These are phyloP conservation scores for Pogonus chalceus DNA, from an alignment of 1,140 invertebrate genomes.

Conservation along the genomic window DNA sequence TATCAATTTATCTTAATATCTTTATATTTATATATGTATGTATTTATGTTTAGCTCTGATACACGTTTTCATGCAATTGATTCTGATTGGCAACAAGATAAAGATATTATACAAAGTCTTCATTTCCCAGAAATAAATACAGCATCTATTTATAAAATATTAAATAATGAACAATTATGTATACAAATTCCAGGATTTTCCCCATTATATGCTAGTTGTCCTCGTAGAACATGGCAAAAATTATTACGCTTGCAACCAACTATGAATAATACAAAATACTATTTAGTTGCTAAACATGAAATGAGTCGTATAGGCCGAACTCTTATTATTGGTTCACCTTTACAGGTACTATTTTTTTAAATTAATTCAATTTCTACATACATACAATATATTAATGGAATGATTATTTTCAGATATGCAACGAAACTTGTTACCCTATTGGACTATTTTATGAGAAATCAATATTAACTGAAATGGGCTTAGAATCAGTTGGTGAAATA, in stretches of 20 bases:
- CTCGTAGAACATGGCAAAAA: constrained; percentile 55
- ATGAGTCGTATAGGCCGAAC: constrained; percentile 27
- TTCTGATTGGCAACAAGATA: background rate
- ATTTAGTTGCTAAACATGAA: constrained; percentile 26
- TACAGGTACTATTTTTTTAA: constrained; percentile 46
- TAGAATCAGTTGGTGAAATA: constrained; percentile 51
- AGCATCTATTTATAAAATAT: constrained; percentile 42
- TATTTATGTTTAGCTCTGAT: background rate
- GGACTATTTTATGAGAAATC: constrained; percentile 64
- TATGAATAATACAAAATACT: constrained; percentile 19
- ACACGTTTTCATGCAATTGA: background rate
- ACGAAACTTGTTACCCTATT: constrained; percentile 66
- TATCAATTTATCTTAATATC: background rate
- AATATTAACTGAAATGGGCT: constrained; percentile 50
- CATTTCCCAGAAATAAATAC: constrained; percentile 42
- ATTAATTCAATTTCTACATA: background rate
- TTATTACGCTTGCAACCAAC: constrained; percentile 56
- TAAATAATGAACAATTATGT: constrained; percentile 50
- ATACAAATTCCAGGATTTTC: constrained; percentile 57
- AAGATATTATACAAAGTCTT: constrained; percentile 27
- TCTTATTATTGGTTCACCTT: constrained; percentile 53
- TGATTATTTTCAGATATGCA: constrained; percentile 49
- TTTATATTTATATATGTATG: background rate
- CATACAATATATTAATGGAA: background rate
- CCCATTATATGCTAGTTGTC: constrained; percentile 56